Evolutionary conservation across 2,888 invertebrate species (phyloP).

Genomic region (Campoletis raptor): DNA sequence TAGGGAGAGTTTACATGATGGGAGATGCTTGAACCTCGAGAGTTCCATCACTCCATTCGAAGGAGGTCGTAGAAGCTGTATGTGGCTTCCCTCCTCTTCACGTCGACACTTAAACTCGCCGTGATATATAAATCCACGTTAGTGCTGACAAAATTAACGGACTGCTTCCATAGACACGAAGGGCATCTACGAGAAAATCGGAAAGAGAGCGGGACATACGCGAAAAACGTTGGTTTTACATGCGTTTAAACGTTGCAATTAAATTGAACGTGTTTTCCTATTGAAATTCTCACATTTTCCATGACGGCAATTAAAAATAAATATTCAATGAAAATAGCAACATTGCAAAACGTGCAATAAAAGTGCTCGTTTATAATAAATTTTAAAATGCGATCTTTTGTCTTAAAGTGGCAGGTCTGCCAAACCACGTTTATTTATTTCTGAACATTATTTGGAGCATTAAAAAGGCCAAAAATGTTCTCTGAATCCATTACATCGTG

Average conservation of each 20-base stretch:
- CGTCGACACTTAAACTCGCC: slow-evolving; percentile 70
- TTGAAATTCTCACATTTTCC: too few relatives aligned
- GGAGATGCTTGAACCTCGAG: slow-evolving; percentile 16
- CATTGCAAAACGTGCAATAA: background rate
- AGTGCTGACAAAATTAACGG: slow-evolving; percentile 68
- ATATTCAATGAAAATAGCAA: background rate
- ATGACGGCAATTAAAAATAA: background rate
- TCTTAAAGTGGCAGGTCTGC: too few relatives aligned
- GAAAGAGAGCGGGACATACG: background rate
- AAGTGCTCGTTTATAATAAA: background rate
- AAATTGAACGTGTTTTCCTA: background rate
- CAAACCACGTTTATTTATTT: too few relatives aligned
- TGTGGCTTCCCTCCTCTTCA: slow-evolving; percentile 15
- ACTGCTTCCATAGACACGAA: slow-evolving; percentile 49
- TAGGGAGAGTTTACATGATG: background rate
- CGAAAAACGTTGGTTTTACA: background rate
- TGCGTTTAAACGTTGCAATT: background rate
- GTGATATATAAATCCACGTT: slow-evolving; percentile 69
- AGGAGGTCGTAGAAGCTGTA: slow-evolving; percentile 14
- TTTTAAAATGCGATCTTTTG: background rate
- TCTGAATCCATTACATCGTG: background rate
- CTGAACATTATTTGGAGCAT: background rate
- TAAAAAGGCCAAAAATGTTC: background rate
- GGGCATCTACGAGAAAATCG: slow-evolving; percentile 24
- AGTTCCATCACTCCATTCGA: slow-evolving; percentile 20